Evolutionary conservation across 30 jellyfish, hydroid and myxozoan genomes (phyloP).

Genomic region (Hydractinia echinata): DNA sequence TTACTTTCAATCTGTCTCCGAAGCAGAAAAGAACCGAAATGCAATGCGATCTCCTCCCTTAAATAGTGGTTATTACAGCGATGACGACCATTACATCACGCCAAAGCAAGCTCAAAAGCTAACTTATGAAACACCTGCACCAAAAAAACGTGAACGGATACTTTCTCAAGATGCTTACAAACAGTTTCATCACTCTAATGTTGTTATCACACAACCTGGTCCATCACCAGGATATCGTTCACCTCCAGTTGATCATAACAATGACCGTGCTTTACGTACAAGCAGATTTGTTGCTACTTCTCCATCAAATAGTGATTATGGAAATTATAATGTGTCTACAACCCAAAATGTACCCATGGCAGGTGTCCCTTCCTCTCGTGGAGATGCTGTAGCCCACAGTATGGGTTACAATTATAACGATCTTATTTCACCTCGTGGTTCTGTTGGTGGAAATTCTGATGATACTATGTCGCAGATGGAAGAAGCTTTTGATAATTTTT

Average conservation of each 20-base stretch:
- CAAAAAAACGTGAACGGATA: background rate
- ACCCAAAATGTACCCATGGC: background rate
- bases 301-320: too few relatives aligned
- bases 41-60: background rate
- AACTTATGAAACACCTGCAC: conserved; percentile 5
- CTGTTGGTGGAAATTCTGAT: conserved; percentile 5
- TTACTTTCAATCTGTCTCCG: conserved; percentile 5
- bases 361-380: conserved; percentile 14
- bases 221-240: conserved; percentile 6
- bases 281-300: background rate
- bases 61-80: background rate
- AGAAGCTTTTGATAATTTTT: conserved; percentile 10
- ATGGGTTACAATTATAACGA: conserved; percentile 11
- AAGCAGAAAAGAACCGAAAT: conserved; percentile 23
- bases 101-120: conserved; percentile 23
- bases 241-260: conserved; percentile 20
- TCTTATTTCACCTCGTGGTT: background rate
- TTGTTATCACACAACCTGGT: conserved; percentile 18
- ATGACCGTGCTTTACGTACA: background rate
- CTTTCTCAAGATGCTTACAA: conserved; percentile 13
- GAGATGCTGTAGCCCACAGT: conserved; percentile 24
- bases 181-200: conserved; percentile 21
- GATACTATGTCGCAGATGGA: conserved; percentile 2
- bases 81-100: background rate
- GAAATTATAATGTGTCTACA: background rate